Evolutionary conservation across 2,888 invertebrate species (phyloP).

Genomic region (Mythimna ferrago): DNA sequence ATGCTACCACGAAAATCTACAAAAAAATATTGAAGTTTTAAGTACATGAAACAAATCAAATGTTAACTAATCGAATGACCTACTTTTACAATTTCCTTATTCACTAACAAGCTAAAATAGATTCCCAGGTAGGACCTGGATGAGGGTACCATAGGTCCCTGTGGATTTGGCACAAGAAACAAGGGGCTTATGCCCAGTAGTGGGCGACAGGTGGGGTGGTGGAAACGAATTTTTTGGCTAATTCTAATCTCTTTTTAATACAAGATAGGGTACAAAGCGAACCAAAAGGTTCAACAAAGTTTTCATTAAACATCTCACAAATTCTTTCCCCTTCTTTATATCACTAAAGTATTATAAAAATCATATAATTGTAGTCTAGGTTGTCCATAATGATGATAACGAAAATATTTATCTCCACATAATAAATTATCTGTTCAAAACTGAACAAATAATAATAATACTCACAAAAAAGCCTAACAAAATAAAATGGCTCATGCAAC

Average conservation of each 20-base stretch:
- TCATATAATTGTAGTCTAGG: too few species aligned
- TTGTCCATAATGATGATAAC: not conserved
- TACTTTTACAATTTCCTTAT: too few species aligned
- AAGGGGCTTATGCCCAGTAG: too few species aligned
- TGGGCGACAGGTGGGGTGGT: too few species aligned
- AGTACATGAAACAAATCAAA: constrained; percentile 10
- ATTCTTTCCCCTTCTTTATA: not conserved
- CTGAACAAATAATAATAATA: constrained; percentile 12
- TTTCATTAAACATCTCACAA: not conserved
- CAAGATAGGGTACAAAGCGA: too few species aligned
- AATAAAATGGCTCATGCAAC: constrained; percentile 54
- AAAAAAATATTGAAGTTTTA: not conserved
- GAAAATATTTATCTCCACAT: not conserved
- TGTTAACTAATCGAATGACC: not conserved
- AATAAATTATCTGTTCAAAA: not conserved
- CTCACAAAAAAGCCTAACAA: constrained; percentile 21
- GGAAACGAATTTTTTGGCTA: not conserved
- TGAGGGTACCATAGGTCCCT: too few species aligned
- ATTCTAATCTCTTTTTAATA: not conserved
- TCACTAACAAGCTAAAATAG: too few species aligned
- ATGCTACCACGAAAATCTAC: constrained; percentile 17
- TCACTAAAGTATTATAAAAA: not conserved
- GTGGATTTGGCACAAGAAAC: too few species aligned
- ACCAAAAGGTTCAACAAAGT: not conserved
- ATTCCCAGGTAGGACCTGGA: too few species aligned